Evolutionary conservation across 2,113 vertebrate species (phyloP), one percentile per base, ranked within the genome.

Genomic region (Melanerpes formicivorus): DNA sequence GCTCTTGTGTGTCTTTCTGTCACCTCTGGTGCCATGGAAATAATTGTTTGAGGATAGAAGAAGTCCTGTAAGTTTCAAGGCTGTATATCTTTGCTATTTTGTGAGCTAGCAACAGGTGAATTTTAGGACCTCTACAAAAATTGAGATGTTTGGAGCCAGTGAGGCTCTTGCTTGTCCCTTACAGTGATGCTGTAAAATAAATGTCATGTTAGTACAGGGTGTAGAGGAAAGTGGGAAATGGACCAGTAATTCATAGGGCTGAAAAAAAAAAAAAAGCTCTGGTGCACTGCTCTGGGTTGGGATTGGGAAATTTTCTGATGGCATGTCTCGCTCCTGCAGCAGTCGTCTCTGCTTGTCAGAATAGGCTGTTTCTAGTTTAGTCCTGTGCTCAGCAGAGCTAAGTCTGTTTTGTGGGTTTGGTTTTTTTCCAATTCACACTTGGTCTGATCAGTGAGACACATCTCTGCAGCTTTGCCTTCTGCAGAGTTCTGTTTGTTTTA

Each of bases 111-210:
- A 95, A 80, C 62, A 91, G 80, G 93, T 80, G 82, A 81, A 86
- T 93, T 96, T 95, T 88, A 90, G 85, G 70, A 81, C 63, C 91
- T 93, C 91, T 95, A 22, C 84, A 95, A 95, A 96, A 93, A 80
- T 58, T 78, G 89, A 78, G 65, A 74, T 50, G 19, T 83, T 89
- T 37, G 76, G 93, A 93, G 93, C 84, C 90, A 80, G 73, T 59
- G 73, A 60, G 76, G 21, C 58, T 96, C 70, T 70, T 93, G 59
- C 50, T 90, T 89, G 52, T 92, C 72, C 77, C 52, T 92, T 92
- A 60, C 9, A 79, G 50, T 84, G 80, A 58, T 83, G 44, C 46
- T 79, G 80, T 95, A 42, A 93, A 94, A 65, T 74, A 78, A 89
- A 88, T 70, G 58, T 90, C 46, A 44, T 46, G 50, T 81, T 93